Conservation (phyloP, 37 sponge, comb jelly and placozoan species). For the Theonella swinhoei region DNA sequence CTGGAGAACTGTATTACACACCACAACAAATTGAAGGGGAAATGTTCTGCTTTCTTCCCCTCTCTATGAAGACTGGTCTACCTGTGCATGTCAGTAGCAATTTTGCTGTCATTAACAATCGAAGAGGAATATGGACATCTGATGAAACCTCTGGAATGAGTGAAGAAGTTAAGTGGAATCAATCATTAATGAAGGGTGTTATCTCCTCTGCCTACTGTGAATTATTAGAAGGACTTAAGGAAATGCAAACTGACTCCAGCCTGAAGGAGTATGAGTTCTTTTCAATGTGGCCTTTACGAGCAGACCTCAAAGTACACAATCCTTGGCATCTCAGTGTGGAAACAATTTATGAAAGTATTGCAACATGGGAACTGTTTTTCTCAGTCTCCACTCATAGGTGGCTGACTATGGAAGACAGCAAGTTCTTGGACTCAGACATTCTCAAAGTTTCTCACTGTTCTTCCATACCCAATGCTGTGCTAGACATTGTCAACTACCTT, state of each 20-base stretch:
- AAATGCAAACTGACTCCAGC: not conserved
- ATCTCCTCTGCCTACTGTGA: constrained; percentile 44
- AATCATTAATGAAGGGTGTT: constrained; percentile 20
- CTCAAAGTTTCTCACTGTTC: not conserved
- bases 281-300: constrained; percentile 40
- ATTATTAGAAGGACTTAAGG: constrained; percentile 29
- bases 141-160: not conserved
- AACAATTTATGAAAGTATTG: constrained; percentile 1
- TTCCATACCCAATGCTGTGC: not conserved
- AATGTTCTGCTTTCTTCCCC: constrained; percentile 52
- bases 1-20: too few relatives aligned
- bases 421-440: constrained; percentile 27
- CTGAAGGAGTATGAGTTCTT: constrained; percentile 34
- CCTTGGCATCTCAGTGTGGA: constrained; percentile 29
- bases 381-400: constrained; percentile 23
- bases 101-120: constrained; percentile 70
- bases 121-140: constrained; percentile 74
- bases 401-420: constrained; percentile 17
- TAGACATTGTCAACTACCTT: constrained; percentile 12
- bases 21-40: constrained; percentile 15
- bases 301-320: constrained; percentile 5
- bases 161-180: constrained; percentile 57
- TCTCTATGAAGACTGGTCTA: constrained; percentile 54
- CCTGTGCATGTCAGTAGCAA: constrained; percentile 74
- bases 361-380: constrained; percentile 26